Percentiles rank a stretch among this genome's conserved stretches.
Conservation (phyloP, 1,140 invertebrate species). For the Microplitis demolitor region DNA sequence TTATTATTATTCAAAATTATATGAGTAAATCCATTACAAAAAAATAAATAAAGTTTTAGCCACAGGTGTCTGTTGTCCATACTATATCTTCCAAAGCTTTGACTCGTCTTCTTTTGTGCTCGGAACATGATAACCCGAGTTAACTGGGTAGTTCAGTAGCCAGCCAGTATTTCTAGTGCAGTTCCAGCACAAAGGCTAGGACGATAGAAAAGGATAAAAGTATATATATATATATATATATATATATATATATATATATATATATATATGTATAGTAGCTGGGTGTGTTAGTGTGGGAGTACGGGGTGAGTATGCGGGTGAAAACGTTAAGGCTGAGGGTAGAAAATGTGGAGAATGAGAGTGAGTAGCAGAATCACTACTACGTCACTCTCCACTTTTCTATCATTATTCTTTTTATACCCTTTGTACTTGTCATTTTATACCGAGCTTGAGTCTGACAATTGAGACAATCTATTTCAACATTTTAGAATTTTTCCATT, state of each 20-base stretch:
- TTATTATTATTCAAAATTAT: no score
- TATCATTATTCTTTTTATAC: neutral
- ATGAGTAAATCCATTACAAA: no score
- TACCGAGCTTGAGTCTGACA: neutral
- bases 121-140: no score
- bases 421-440: neutral
- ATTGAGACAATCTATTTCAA: constrained; percentile 1
- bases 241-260: no score
- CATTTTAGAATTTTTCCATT: neutral
- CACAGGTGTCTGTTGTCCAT: no score
- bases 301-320: constrained; percentile 21
- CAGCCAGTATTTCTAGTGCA: no score
- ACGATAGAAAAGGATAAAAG: neutral
- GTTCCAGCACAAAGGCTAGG: no score
- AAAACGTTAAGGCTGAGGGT: constrained; percentile 16
- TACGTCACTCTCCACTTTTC: neutral
- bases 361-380: neutral
- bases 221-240: no score
- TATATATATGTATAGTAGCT: constrained; percentile 21
- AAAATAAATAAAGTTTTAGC: no score
- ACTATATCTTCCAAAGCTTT: no score
- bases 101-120: no score
- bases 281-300: constrained; percentile 38
- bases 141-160: no score
- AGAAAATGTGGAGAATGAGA: neutral